phyloP scores from a whole-genome alignment of 2,888 invertebrate species.

The Flabesymbios commensalis region DNA sequence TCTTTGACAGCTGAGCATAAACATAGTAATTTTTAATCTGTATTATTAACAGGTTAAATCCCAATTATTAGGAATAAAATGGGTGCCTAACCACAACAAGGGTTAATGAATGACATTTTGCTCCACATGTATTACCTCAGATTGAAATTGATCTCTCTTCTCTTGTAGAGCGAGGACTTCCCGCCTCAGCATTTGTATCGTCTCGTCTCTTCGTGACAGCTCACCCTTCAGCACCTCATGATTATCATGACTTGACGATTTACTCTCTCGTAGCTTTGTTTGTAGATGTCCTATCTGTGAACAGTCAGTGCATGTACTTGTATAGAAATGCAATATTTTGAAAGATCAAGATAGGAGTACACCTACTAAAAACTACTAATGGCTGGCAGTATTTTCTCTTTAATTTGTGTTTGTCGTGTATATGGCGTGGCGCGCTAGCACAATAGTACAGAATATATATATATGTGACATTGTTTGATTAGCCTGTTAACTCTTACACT shows the following conservation, averaged over 20 bases:
- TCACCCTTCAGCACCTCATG: conserved; percentile 55
- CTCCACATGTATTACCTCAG: too few relatives aligned
- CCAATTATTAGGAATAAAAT: too few relatives aligned
- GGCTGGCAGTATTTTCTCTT: background rate
- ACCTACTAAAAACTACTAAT: background rate
- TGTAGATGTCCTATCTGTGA: conserved; percentile 48
- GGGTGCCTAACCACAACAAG: too few relatives aligned
- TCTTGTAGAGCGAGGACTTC: conserved; percentile 55
- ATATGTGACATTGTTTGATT: too few relatives aligned
- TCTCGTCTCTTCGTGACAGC: conserved; percentile 54
- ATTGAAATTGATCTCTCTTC: conserved; percentile 50
- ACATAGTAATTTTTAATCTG: too few relatives aligned
- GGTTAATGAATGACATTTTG: too few relatives aligned
- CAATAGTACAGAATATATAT: too few relatives aligned
- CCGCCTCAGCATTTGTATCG: conserved; percentile 54
- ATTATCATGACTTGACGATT: conserved; percentile 50
- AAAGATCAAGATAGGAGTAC: background rate
- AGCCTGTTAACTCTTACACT: too few relatives aligned
- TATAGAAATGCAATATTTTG: background rate
- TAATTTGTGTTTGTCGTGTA: too few relatives aligned
- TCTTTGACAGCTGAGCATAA: too few relatives aligned
- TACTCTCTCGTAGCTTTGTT: conserved; percentile 49
- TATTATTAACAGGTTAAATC: too few relatives aligned
- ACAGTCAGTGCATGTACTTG: background rate
- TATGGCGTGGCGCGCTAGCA: too few relatives aligned